Evolutionary conservation across 2,797 vertebrate genomes (phyloP).

Genomic region (Anas capensis): DNA sequence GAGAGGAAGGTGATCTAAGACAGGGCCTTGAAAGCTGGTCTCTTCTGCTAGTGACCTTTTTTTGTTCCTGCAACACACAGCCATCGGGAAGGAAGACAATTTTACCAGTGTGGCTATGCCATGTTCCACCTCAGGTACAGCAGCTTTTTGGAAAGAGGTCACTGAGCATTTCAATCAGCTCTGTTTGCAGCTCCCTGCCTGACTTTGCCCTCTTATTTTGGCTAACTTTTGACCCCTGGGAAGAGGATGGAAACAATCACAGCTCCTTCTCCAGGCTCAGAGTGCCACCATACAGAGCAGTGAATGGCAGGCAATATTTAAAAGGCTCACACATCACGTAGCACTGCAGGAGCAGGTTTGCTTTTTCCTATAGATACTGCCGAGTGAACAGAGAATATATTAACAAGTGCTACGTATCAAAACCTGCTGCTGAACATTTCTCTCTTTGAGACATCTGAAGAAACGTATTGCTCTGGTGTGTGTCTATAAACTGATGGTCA

Average conservation of each 20-base stretch:
- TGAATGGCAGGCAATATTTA: neutral
- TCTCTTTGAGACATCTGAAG: neutral
- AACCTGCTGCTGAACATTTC: neutral
- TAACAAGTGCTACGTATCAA: fast-evolving
- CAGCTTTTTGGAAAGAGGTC: neutral
- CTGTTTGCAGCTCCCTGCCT: neutral
- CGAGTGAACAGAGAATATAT: neutral
- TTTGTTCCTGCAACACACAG: neutral
- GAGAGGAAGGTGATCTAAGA: neutral
- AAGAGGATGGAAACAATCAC: neutral
- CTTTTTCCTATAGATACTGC: neutral
- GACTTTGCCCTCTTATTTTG: neutral
- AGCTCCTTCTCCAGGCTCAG: neutral
- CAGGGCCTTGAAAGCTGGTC: neutral
- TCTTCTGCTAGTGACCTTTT: neutral
- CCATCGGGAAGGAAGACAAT: neutral
- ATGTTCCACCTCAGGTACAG: neutral
- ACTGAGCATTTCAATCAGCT: neutral
- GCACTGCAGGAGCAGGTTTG: neutral
- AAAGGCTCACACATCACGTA: neutral
- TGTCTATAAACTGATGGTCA: neutral
- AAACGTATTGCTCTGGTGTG: neutral
- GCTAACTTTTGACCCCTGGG: neutral
- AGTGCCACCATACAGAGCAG: neutral
- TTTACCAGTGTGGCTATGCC: neutral